Percentiles rank a stretch among this genome's conserved stretches.
These are phyloP conservation scores for Oryctes rhinoceros DNA, from an alignment of 1,140 invertebrate genomes.

Conservation along the genomic window DNA sequence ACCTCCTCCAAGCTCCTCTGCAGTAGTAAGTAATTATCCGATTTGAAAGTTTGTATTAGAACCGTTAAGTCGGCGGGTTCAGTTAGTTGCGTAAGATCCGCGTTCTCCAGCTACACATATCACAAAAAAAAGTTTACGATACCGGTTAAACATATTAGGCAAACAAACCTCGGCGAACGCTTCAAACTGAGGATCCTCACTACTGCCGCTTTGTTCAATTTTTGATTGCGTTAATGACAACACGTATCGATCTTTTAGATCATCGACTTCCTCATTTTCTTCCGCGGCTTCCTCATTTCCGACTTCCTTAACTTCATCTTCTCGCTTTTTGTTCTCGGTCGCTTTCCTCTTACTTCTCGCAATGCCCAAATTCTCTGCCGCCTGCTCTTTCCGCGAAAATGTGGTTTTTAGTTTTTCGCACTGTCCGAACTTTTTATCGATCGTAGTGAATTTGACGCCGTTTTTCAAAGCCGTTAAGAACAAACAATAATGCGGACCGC, in stretches of 20 bases:
- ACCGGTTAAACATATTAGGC: constrained; percentile 52
- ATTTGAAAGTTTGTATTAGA: constrained; percentile 80
- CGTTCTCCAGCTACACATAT: constrained; percentile 72
- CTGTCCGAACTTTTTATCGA: constrained; percentile 64
- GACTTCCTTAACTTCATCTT: constrained; percentile 49
- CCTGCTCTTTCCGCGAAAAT: constrained; percentile 31
- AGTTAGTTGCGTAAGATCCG: constrained; percentile 69
- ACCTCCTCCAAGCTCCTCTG: constrained; percentile 72
- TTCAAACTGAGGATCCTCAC: neutral
- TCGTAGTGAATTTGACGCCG: constrained; percentile 64
- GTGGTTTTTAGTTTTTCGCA: constrained; percentile 46
- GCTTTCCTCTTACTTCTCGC: constrained; percentile 21
- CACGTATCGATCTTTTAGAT: constrained; percentile 72
- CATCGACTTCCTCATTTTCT: constrained; percentile 59
- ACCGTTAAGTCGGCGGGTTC: constrained; percentile 68
- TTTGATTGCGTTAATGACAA: constrained; percentile 72
- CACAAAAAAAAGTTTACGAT: constrained; percentile 68
- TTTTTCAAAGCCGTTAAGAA: constrained; percentile 67
- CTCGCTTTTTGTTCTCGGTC: constrained; percentile 30
- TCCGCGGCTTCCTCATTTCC: constrained; percentile 44
- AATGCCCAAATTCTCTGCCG: neutral
- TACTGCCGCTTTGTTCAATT: constrained; percentile 49
- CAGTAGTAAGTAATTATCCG: constrained; percentile 74
- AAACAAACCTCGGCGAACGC: neutral
- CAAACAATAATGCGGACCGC: constrained; percentile 71